Evolutionary conservation across 1,140 invertebrate species (phyloP).

Genomic region (Delia radicum): DNA sequence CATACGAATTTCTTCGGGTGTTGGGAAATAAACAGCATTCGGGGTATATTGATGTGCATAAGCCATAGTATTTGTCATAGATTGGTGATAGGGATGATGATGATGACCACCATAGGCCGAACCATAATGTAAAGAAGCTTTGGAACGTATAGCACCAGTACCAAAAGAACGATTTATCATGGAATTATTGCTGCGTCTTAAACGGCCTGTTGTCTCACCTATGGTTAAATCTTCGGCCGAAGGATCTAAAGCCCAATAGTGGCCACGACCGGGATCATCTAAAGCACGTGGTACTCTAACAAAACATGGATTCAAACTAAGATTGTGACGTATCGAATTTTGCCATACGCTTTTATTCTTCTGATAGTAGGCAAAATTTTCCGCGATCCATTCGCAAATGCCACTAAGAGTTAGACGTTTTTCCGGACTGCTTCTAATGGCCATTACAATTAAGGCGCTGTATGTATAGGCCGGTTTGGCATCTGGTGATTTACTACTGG

Average conservation of each 20-base stretch:
- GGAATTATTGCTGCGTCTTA: constrained; percentile 35
- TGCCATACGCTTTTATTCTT: constrained; percentile 96
- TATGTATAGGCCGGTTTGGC: constrained; percentile 72
- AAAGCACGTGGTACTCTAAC: constrained; percentile 42
- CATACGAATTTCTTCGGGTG: constrained; percentile 22
- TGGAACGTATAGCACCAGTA: background rate
- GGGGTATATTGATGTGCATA: constrained; percentile 32
- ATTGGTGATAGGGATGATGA: constrained; percentile 33
- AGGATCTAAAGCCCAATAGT: constrained; percentile 48
- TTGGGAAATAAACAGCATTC: constrained; percentile 39
- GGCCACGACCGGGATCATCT: constrained; percentile 47
- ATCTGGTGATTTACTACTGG: constrained; percentile 21
- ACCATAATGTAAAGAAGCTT: constrained; percentile 27
- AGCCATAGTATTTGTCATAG: constrained; percentile 29
- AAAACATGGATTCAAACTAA: constrained; percentile 57
- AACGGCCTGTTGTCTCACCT: constrained; percentile 43
- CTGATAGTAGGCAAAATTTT: constrained; percentile 86
- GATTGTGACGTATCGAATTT: constrained; percentile 94
- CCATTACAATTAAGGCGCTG: constrained; percentile 96
- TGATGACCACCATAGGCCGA: constrained; percentile 15
- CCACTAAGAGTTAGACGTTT: constrained; percentile 83
- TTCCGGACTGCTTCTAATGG: constrained; percentile 85
- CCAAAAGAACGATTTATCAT: constrained; percentile 24
- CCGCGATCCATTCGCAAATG: constrained; percentile 84
- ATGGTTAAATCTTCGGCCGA: constrained; percentile 48